Evolutionary conservation across 2,888 invertebrate species (phyloP).

Genomic region (Nudaria mundana): DNA sequence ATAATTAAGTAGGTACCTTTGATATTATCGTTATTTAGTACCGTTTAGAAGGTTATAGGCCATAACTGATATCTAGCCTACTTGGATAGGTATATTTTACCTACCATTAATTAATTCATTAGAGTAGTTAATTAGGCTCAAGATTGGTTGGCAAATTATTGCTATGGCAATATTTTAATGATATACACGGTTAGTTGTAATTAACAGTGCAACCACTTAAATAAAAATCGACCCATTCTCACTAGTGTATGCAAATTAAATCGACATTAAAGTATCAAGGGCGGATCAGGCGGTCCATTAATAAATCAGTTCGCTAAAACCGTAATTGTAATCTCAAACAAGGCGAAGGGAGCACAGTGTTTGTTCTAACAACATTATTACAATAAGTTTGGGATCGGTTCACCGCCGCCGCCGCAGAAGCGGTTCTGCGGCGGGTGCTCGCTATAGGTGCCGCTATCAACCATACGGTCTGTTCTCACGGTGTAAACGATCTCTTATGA

Average conservation of each 20-base stretch:
- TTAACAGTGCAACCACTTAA: no score
- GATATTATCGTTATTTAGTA: no score
- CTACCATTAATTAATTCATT: no score
- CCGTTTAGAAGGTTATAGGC: no score
- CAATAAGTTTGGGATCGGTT: slow-evolving; percentile 75
- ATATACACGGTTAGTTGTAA: no score
- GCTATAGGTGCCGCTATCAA: neutral
- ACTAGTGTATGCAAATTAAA: slow-evolving; percentile 66
- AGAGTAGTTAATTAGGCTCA: no score
- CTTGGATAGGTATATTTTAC: no score
- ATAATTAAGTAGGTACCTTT: no score
- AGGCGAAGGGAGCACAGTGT: slow-evolving; percentile 65
- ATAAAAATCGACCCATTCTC: slow-evolving; percentile 4
- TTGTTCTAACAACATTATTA: slow-evolving; percentile 81
- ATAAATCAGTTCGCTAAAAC: slow-evolving; percentile 81
- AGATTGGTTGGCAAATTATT: no score
- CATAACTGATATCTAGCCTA: no score
- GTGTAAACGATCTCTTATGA: slow-evolving; percentile 1
- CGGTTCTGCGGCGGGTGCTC: slow-evolving; percentile 14
- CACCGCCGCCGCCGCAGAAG: slow-evolving; percentile 42
- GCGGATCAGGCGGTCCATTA: slow-evolving; percentile 79
- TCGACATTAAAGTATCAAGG: slow-evolving; percentile 79
- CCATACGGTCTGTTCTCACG: slow-evolving; percentile 11
- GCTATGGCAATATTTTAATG: no score
- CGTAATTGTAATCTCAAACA: slow-evolving; percentile 82